Conservation (phyloP, 2,113 vertebrate genomes). For the Regulus satrapa region DNA sequence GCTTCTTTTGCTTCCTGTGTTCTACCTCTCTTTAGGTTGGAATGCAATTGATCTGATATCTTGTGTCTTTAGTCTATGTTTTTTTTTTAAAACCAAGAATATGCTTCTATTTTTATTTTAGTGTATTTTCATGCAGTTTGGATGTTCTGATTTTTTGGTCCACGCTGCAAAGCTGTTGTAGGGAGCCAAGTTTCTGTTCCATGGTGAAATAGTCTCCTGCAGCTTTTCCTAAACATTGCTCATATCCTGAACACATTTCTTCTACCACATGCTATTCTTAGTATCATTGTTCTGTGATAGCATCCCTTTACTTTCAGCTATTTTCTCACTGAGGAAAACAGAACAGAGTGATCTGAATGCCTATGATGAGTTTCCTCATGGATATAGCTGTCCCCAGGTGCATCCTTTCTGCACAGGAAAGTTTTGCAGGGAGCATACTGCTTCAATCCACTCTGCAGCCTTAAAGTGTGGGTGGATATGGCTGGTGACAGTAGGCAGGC, state of each 20-base stretch:
- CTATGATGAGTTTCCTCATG: neutral
- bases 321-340: neutral
- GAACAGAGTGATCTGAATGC: neutral
- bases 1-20: neutral
- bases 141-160: neutral
- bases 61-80: neutral
- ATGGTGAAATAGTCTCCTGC: fast-evolving
- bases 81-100: neutral
- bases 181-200: neutral
- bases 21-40: neutral
- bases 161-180: neutral
- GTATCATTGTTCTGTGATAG: neutral
- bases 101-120: neutral
- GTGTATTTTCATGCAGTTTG: neutral
- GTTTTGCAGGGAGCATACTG: neutral
- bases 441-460: neutral
- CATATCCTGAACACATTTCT: neutral
- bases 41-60: neutral
- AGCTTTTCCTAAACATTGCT: neutral
- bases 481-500: neutral
- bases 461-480: neutral
- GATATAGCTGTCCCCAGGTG: neutral
- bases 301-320: neutral
- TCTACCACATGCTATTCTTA: neutral
- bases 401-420: fast-evolving